Conservation (phyloP, 2,888 invertebrate species). For the Coleophora flavipennella region DNA sequence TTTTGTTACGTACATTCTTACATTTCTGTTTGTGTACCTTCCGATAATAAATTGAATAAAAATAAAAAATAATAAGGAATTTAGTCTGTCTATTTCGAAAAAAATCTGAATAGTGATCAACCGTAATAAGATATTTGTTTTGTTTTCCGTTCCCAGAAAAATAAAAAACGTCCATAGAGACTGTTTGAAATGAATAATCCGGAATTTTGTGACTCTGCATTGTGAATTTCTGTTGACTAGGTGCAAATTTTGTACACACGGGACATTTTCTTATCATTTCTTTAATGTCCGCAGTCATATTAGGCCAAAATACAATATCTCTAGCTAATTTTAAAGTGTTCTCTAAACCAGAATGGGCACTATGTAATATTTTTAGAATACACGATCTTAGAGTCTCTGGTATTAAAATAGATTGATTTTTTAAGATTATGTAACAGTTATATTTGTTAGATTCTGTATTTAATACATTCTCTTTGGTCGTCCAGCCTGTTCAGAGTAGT, state of each 20-base stretch:
- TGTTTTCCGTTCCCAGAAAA: no score
- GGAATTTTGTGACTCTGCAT: conserved; percentile 1
- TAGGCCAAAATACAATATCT: neutral
- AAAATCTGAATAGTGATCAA: neutral
- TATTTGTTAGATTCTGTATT: no score
- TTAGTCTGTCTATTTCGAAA: no score
- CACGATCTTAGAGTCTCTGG: neutral
- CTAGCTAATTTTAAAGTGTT: conserved; percentile 1
- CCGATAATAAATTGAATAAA: no score
- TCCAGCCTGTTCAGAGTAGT: no score
- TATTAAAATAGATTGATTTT: conserved; percentile 1
- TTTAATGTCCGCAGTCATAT: neutral
- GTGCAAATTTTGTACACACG: neutral
- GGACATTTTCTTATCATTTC: neutral
- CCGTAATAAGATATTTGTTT: neutral
- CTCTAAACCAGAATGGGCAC: conserved; percentile 1
- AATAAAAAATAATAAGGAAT: no score
- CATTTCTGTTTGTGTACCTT: no score
- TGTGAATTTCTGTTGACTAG: neutral
- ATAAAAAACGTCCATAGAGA: conserved; percentile 1
- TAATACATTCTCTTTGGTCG: no score
- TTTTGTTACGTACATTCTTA: no score
- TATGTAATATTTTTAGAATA: conserved; percentile 1
- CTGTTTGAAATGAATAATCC: neutral
- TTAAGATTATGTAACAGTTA: conserved; percentile 1